Conservation (phyloP, 2,113 vertebrate species). For the Diphyllodes magnificus region DNA sequence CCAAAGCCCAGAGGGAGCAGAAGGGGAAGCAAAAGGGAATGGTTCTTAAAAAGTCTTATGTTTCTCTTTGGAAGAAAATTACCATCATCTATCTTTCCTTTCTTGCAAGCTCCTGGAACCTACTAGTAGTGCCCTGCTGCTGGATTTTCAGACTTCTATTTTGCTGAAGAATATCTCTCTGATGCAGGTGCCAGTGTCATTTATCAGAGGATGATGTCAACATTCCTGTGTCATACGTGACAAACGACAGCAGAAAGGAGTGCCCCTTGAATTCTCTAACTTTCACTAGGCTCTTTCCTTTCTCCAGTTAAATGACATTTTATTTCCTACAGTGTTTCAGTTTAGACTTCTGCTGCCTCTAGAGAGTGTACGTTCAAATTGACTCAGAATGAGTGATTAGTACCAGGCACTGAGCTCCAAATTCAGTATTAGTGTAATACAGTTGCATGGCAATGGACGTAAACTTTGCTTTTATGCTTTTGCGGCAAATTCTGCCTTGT, state of each 20-base stretch:
- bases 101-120: constrained; percentile 49
- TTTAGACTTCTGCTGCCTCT: constrained; percentile 10
- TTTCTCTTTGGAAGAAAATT: constrained; percentile 62
- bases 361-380: constrained; percentile 1
- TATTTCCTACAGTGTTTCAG: constrained; percentile 38
- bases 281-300: constrained; percentile 33
- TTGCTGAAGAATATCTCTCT: constrained; percentile 54
- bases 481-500: neutral
- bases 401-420: neutral
- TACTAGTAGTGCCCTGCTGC: constrained; percentile 51
- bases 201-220: constrained; percentile 63
- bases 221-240: constrained; percentile 65
- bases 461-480: neutral
- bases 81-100: constrained; percentile 61
- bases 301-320: constrained; percentile 31
- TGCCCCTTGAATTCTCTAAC: constrained; percentile 21
- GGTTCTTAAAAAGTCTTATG: constrained; percentile 56
- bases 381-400: constrained; percentile 35
- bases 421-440: neutral
- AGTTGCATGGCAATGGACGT: neutral
- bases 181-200: constrained; percentile 64
- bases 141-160: constrained; percentile 47
- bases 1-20: constrained; percentile 54
- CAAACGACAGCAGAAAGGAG: constrained; percentile 58
- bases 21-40: constrained; percentile 42